Evolutionary conservation across 2,113 vertebrate genomes (phyloP).

Genomic region (Dolichotis patagonum): DNA sequence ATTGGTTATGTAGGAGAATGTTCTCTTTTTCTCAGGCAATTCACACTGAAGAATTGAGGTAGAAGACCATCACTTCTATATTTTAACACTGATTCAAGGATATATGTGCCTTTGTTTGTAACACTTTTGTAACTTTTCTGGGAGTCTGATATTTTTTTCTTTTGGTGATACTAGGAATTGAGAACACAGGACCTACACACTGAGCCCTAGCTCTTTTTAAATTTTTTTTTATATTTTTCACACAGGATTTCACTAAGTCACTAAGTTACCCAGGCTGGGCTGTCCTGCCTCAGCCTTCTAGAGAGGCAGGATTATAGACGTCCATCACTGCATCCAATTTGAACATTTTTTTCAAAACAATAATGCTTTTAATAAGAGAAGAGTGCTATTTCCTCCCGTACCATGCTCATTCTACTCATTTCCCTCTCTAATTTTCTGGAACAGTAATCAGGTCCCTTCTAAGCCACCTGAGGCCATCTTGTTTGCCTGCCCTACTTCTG

Average conservation of each 20-base stretch:
- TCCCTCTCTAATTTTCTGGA: background rate
- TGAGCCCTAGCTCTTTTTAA: background rate
- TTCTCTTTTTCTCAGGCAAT: background rate
- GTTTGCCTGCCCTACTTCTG: background rate
- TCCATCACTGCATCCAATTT: background rate
- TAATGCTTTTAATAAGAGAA: background rate
- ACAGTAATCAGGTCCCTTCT: background rate
- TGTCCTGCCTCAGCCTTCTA: background rate
- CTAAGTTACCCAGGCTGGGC: background rate
- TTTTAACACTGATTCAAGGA: background rate
- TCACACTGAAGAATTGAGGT: background rate
- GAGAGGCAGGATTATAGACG: background rate
- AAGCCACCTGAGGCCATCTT: background rate
- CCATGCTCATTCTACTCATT: background rate
- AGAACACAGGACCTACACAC: background rate
- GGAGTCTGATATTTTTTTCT: background rate
- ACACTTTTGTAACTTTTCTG: background rate
- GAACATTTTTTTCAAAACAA: background rate
- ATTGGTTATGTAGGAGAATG: background rate
- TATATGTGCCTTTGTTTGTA: background rate
- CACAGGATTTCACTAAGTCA: background rate
- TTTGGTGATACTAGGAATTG: background rate
- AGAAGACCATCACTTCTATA: background rate
- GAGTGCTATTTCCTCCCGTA: background rate
- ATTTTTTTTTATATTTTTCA: background rate